Percentiles rank a stretch among this genome's conserved stretches.
phyloP scores from a whole-genome alignment of 2,888 invertebrate species.

The Scaptomyza polygonia region DNA sequence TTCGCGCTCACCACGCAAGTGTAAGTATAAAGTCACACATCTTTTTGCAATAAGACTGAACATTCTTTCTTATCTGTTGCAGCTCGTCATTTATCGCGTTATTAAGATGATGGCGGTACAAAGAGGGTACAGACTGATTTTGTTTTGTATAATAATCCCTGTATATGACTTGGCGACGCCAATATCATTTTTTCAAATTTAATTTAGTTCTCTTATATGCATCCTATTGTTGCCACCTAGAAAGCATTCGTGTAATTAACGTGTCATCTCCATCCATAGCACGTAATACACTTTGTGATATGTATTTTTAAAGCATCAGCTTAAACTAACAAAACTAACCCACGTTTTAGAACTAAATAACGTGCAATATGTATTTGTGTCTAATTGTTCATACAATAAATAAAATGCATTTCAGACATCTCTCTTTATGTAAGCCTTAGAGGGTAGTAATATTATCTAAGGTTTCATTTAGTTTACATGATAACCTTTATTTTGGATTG shows the following conservation, averaged over 20 bases:
- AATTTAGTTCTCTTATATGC: slow-evolving; percentile 27
- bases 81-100: slow-evolving; percentile 45
- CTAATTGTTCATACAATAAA: slow-evolving; percentile 28
- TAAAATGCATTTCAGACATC: slow-evolving; percentile 19
- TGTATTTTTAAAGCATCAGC: slow-evolving; percentile 49
- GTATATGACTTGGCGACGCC: slow-evolving; percentile 15
- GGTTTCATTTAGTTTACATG: not conserved
- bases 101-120: slow-evolving; percentile 23
- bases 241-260: slow-evolving; percentile 39
- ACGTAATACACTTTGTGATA: slow-evolving; percentile 60
- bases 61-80: not conserved
- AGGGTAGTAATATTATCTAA: not conserved
- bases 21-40: slow-evolving; percentile 18
- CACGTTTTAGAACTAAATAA: slow-evolving; percentile 30
- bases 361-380: slow-evolving; percentile 29
- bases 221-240: slow-evolving; percentile 27
- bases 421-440: too few species aligned
- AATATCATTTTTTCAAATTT: slow-evolving; percentile 7
- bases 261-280: slow-evolving; percentile 15
- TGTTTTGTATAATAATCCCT: slow-evolving; percentile 13
- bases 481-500: slow-evolving; percentile 19
- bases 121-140: slow-evolving; percentile 52
- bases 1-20: slow-evolving; percentile 72
- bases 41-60: not conserved
- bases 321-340: slow-evolving; percentile 43